Evolutionary conservation across 1,140 invertebrate genomes (phyloP).

Genomic region (Planococcus citri): DNA sequence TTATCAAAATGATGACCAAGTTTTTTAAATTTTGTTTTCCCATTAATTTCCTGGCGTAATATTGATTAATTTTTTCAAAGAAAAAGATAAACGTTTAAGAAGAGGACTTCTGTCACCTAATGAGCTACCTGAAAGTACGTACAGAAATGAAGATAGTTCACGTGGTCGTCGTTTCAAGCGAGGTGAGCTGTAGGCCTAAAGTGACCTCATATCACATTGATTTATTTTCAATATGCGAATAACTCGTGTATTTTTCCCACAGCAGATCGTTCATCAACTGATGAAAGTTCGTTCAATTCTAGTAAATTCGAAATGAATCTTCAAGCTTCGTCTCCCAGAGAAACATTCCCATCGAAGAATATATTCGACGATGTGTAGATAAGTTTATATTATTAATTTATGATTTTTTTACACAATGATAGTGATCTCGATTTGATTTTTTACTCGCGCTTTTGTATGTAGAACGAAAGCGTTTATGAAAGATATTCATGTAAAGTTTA

Average conservation of each 20-base stretch:
- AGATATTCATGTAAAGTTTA: too few species aligned
- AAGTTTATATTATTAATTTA: neutral
- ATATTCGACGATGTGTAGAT: slow-evolving; percentile 1
- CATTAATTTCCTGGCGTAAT: too few species aligned
- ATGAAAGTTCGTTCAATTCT: neutral
- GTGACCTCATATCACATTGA: neutral
- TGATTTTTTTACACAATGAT: neutral
- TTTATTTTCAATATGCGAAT: neutral
- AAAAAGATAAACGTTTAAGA: slow-evolving; percentile 24
- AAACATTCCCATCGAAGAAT: neutral
- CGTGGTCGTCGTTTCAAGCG: neutral
- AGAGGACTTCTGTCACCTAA: slow-evolving; percentile 5
- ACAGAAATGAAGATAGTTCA: neutral
- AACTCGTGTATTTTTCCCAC: neutral
- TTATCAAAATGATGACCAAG: neutral
- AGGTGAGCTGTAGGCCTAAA: neutral
- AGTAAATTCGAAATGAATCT: slow-evolving; percentile 8
- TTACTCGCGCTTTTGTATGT: neutral
- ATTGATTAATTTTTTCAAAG: neutral
- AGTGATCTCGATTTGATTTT: neutral
- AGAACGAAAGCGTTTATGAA: too few species aligned
- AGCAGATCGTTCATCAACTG: neutral
- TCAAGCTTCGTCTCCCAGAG: neutral
- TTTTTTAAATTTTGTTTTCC: neutral
- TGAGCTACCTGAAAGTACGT: neutral